Evolutionary conservation across 2,113 vertebrate genomes (phyloP).

Genomic region (Eptesicus fuscus): DNA sequence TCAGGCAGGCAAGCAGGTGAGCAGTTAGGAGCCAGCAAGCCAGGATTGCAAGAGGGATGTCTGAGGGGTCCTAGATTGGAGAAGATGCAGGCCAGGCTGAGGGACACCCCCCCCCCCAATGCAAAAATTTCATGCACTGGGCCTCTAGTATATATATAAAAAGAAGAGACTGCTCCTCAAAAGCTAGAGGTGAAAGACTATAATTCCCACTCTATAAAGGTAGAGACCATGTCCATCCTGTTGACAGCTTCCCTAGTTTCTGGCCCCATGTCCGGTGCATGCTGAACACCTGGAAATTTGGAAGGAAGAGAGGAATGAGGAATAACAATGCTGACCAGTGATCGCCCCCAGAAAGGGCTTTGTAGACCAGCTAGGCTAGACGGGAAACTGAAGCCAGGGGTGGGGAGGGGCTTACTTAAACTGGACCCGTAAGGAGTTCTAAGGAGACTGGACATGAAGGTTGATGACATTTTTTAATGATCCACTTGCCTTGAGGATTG

Average conservation of each 20-base stretch:
- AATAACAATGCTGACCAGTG: background rate
- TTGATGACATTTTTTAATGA: background rate
- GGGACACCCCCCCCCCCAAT: too few relatives aligned
- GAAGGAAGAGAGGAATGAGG: background rate
- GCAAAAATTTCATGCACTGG: too few relatives aligned
- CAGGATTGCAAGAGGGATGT: too few relatives aligned
- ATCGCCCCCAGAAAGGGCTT: background rate
- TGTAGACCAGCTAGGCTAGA: background rate
- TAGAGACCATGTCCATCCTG: background rate
- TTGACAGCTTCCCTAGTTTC: background rate
- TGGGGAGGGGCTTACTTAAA: background rate
- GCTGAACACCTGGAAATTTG: background rate
- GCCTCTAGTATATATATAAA: too few relatives aligned
- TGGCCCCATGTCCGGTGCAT: background rate
- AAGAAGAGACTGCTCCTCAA: background rate
- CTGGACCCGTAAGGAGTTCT: background rate
- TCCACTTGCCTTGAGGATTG: background rate
- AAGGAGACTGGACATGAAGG: background rate
- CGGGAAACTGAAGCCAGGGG: background rate
- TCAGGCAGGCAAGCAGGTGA: too few relatives aligned
- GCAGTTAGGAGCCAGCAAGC: too few relatives aligned
- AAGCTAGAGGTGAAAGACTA: background rate
- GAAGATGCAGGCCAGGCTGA: too few relatives aligned
- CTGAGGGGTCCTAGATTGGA: too few relatives aligned
- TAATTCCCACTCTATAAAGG: background rate